A percentile compares a stretch with the other conserved stretches of the same genome.
These are phyloP conservation scores for Amphipoea oculea DNA, from an alignment of 2,888 invertebrate genomes.

Conservation along the genomic window DNA sequence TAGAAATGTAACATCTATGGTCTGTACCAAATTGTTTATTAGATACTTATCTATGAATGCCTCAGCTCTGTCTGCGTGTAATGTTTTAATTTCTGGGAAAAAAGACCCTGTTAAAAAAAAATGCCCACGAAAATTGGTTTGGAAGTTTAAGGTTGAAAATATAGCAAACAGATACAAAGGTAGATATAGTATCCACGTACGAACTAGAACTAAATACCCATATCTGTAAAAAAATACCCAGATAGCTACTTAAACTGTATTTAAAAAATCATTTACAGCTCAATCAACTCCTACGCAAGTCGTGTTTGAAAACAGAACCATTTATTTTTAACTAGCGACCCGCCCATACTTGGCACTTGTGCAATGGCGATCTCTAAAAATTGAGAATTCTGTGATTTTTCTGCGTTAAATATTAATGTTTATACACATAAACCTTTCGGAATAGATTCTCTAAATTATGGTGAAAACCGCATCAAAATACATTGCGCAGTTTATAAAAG, in stretches of 20 bases:
- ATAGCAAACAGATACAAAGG: not conserved
- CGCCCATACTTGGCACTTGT: not conserved
- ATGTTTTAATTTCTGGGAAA: not conserved
- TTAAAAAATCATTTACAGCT: constrained; percentile 44
- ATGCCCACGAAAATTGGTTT: not conserved
- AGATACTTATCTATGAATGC: not conserved
- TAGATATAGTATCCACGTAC: no score
- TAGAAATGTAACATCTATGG: no score
- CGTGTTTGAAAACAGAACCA: constrained; percentile 45
- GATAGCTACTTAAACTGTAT: constrained; percentile 24
- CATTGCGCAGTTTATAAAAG: not conserved
- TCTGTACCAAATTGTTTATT: not conserved
- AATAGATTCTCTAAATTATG: not conserved
- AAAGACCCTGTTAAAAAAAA: not conserved
- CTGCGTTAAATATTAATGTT: not conserved
- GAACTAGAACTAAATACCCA: not conserved
- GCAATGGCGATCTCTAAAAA: not conserved
- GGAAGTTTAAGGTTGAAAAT: not conserved
- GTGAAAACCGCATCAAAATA: not conserved
- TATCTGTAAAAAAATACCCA: not conserved
- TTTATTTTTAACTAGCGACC: constrained; percentile 43
- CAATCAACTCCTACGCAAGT: constrained; percentile 57
- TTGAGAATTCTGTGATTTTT: not conserved
- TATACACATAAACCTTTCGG: not conserved
- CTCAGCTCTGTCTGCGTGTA: no score